Conservation (phyloP, 2,113 vertebrate genomes). For the Bos indicus region DNA sequence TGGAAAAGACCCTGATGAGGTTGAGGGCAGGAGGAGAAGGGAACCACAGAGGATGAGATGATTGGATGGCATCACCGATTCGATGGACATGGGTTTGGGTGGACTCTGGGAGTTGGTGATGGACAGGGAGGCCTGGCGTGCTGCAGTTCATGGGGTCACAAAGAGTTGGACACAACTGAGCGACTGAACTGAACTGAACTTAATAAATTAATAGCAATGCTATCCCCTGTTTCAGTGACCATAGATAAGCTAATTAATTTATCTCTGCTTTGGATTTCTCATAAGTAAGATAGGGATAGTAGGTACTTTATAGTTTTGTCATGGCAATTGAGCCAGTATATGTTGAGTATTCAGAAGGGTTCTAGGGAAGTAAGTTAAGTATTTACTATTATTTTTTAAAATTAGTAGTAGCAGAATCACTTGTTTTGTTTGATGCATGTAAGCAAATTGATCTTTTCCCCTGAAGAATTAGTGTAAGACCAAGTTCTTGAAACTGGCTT, state of each 20-base stretch:
- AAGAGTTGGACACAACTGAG: too few species aligned
- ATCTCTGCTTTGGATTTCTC: neutral
- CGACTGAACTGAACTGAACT: too few species aligned
- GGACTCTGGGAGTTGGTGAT: too few species aligned
- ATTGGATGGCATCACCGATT: too few species aligned
- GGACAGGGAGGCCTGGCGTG: too few species aligned
- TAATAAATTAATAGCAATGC: neutral
- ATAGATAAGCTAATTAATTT: neutral
- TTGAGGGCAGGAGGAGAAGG: too few species aligned
- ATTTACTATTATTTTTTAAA: neutral
- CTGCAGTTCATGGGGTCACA: too few species aligned
- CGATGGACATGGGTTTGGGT: too few species aligned
- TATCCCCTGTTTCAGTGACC: neutral
- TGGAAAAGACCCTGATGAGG: too few species aligned
- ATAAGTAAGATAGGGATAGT: neutral
- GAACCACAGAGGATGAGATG: too few species aligned
- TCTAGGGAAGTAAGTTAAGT: neutral
- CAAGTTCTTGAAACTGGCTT: neutral
- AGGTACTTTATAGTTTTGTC: neutral
- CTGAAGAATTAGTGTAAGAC: neutral
- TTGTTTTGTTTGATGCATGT: neutral
- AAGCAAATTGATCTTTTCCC: neutral
- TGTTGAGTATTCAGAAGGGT: neutral
- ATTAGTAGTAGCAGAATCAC: neutral
- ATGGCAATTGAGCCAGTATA: neutral